Conservation (phyloP, 1,140 invertebrate species). For the Conopomorpha cramerella region DNA sequence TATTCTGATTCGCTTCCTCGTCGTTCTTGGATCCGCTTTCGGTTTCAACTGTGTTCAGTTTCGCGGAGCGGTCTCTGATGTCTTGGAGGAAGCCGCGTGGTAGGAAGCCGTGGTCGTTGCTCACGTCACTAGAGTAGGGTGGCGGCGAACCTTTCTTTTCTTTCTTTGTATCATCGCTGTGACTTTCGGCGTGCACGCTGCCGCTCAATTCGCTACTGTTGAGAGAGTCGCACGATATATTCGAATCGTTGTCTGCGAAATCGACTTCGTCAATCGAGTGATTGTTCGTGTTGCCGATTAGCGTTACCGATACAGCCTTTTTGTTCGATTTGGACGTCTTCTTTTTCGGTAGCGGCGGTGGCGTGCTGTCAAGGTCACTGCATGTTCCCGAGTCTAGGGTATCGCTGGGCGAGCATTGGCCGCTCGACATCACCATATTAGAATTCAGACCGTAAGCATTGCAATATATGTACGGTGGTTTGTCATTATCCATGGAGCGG, state of each 20-base stretch:
- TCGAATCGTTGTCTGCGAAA: conserved; percentile 71
- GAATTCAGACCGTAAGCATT: conserved; percentile 38
- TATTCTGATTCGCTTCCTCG: conserved; percentile 37
- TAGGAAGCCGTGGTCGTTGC: conserved; percentile 54
- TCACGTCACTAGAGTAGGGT: conserved; percentile 17
- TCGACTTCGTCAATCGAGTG: conserved; percentile 62
- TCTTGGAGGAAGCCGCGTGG: conserved; percentile 65
- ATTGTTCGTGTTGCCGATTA: conserved; percentile 52
- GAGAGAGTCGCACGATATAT: conserved; percentile 73
- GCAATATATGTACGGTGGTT: conserved; percentile 46
- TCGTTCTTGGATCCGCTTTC: conserved; percentile 34
- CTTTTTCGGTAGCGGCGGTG: conserved; percentile 72
- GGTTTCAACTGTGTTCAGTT: conserved; percentile 46
- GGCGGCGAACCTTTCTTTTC: conserved; percentile 35
- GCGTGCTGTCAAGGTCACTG: conserved; percentile 77
- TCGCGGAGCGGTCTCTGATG: conserved; percentile 62
- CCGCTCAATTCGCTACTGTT: conserved; percentile 67
- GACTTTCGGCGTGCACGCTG: conserved; percentile 52
- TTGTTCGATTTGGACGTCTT: conserved; percentile 57
- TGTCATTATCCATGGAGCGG: conserved; percentile 40
- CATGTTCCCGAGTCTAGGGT: conserved; percentile 82
- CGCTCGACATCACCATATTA: conserved; percentile 70
- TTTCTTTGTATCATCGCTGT: conserved; percentile 44
- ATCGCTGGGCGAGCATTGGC: conserved; percentile 77
- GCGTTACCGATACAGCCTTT: conserved; percentile 46